These are phyloP conservation scores for Hylaeus volcanicus DNA, from an alignment of 1,140 invertebrate species.

Conservation along the genomic window DNA sequence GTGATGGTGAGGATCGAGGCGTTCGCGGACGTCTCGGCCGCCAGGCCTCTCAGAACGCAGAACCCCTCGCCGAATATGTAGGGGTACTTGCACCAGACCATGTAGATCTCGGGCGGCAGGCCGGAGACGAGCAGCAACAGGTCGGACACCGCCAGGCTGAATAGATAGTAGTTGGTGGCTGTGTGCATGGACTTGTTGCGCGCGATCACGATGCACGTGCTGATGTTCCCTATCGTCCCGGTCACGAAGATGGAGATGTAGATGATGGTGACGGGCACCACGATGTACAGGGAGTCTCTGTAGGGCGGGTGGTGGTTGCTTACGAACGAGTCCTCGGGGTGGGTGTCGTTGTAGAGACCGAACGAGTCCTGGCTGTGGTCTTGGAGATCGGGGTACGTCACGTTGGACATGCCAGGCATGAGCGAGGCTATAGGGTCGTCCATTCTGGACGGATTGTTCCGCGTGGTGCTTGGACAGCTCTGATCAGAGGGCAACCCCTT, in stretches of 20 bases:
- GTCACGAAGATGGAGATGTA: slow-evolving; percentile 92
- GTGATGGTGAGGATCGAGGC: slow-evolving; percentile 96
- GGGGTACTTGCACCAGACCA: slow-evolving; percentile 93
- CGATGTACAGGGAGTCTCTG: slow-evolving; percentile 86
- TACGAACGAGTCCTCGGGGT: not conserved
- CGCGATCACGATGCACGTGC: slow-evolving; percentile 95
- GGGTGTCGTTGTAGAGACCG: not conserved
- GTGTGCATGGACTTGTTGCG: slow-evolving; percentile 96
- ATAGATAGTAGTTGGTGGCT: slow-evolving; percentile 96
- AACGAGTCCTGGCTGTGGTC: not conserved
- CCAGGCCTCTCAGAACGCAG: slow-evolving; percentile 90
- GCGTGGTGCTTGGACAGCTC: not conserved
- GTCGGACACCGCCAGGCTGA: slow-evolving; percentile 96
- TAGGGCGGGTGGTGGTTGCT: slow-evolving; percentile 58
- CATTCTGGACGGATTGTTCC: slow-evolving; percentile 2
- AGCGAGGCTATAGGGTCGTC: not conserved
- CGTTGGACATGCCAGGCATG: slow-evolving; percentile 5
- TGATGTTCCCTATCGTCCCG: slow-evolving; percentile 94
- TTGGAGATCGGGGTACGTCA: slow-evolving; percentile 8
- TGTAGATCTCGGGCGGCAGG: slow-evolving; percentile 91
- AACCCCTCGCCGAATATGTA: slow-evolving; percentile 93
- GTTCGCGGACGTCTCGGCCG: slow-evolving; percentile 95
- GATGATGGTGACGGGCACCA: slow-evolving; percentile 89
- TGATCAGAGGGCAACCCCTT: not conserved
- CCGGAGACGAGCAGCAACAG: slow-evolving; percentile 91